Percentiles rank a stretch among this genome's conserved stretches.
Evolutionary conservation across 2,888 invertebrate genomes (phyloP).

Genomic region (Heliconius aoede): DNA sequence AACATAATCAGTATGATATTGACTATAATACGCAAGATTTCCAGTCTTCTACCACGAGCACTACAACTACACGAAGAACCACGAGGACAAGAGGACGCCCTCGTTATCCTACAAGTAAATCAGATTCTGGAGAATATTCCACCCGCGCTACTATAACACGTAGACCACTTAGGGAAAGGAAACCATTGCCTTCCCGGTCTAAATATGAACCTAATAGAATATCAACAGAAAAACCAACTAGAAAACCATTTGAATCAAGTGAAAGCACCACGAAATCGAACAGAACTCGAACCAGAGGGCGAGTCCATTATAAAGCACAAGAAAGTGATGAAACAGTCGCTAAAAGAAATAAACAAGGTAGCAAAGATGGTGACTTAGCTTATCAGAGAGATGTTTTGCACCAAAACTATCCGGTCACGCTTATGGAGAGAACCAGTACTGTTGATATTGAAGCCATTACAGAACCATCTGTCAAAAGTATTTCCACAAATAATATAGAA

Average conservation of each 20-base stretch:
- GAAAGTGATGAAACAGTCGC: constrained; percentile 70
- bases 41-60: constrained; percentile 58
- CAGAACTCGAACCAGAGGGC: constrained; percentile 78
- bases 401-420: constrained; percentile 85
- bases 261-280: constrained; percentile 70
- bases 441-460: constrained; percentile 77
- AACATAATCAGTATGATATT: constrained; percentile 62
- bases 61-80: constrained; percentile 70
- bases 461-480: constrained; percentile 63
- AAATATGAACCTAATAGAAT: constrained; percentile 75
- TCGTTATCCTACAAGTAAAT: constrained; percentile 71
- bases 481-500: constrained; percentile 58
- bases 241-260: constrained; percentile 59
- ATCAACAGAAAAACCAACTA: constrained; percentile 67
- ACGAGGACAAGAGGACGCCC: constrained; percentile 70
- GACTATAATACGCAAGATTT: constrained; percentile 58
- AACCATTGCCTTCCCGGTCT: constrained; percentile 68
- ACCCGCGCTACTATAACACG: constrained; percentile 73
- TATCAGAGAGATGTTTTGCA: constrained; percentile 86
- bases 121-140: constrained; percentile 72
- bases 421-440: constrained; percentile 78
- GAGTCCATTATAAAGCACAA: constrained; percentile 77
- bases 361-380: constrained; percentile 77
- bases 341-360: constrained; percentile 59
- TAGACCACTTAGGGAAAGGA: constrained; percentile 80